Conservation (phyloP, 2,888 invertebrate species). For the Chloroclysta siterata region DNA sequence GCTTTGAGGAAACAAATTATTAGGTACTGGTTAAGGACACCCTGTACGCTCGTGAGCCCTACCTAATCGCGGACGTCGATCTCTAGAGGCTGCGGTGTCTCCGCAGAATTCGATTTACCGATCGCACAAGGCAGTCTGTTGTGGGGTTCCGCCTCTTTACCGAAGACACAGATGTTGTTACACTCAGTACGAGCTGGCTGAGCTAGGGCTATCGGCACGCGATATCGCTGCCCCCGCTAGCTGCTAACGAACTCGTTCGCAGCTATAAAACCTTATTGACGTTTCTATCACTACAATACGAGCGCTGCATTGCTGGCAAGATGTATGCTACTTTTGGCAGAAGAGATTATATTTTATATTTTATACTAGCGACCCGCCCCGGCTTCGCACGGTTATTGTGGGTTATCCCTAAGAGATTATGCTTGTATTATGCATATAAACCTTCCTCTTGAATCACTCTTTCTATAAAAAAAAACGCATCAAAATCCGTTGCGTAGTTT, state of each 20-base stretch:
- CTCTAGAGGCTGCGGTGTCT: conserved; percentile 64
- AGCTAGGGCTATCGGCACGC: conserved; percentile 69
- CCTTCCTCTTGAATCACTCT: no score
- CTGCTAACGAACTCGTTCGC: conserved; percentile 62
- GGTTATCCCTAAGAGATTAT: no score
- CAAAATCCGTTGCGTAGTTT: no score
- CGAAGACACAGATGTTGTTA: conserved; percentile 36
- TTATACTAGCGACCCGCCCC: no score
- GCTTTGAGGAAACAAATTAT: no score
- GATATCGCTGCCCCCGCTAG: conserved; percentile 59
- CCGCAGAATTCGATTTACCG: conserved; percentile 74
- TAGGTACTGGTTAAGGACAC: background rate
- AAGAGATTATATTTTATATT: no score
- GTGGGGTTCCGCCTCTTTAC: conserved; percentile 72
- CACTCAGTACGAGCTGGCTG: conserved; percentile 7
- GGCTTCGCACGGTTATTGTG: no score
- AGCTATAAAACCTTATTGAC: conserved; percentile 61
- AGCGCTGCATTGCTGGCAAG: background rate
- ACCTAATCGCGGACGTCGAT: conserved; percentile 67
- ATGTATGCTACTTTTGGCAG: background rate
- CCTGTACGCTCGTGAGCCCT: conserved; percentile 54
- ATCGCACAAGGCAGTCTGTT: conserved; percentile 70
- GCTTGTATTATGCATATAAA: no score
- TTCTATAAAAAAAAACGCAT: no score
- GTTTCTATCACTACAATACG: conserved; percentile 49